phyloP scores from a whole-genome alignment of 2,113 vertebrate species.

The Eptesicus fuscus region DNA sequence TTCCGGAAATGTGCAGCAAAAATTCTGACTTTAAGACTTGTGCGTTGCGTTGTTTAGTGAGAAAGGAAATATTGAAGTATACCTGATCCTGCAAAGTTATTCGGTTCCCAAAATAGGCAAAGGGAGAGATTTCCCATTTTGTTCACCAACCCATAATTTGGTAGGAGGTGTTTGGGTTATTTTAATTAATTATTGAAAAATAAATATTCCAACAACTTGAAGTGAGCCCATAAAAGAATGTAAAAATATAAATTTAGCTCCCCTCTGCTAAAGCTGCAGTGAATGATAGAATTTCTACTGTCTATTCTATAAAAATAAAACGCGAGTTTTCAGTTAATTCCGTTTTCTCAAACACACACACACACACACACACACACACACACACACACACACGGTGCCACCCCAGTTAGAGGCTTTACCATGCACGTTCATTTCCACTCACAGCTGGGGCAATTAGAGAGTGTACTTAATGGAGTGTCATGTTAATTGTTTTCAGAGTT shows the following conservation, averaged over 20 bases:
- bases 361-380: not conserved
- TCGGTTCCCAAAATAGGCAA: slow-evolving; percentile 51
- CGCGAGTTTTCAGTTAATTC: slow-evolving; percentile 69
- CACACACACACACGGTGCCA: not conserved
- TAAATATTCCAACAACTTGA: slow-evolving; percentile 67
- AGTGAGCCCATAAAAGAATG: slow-evolving; percentile 51
- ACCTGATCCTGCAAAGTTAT: slow-evolving; percentile 53
- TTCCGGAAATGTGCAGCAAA: not conserved
- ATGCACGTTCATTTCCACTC: slow-evolving; percentile 81
- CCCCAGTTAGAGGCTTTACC: slow-evolving; percentile 71
- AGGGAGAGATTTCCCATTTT: slow-evolving; percentile 44
- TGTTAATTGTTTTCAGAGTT: slow-evolving; percentile 90
- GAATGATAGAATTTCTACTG: slow-evolving; percentile 41
- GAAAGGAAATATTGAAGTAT: slow-evolving; percentile 30
- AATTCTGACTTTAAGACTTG: not conserved
- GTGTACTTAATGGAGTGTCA: slow-evolving; percentile 90
- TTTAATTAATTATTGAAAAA: slow-evolving; percentile 67
- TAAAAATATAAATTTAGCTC: not conserved
- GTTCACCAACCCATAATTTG: slow-evolving; percentile 57
- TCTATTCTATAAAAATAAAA: slow-evolving; percentile 70
- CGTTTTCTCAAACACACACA: slow-evolving; percentile 65
- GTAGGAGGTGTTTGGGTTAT: slow-evolving; percentile 43
- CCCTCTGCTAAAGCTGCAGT: slow-evolving; percentile 48
- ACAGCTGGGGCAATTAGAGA: slow-evolving; percentile 88
- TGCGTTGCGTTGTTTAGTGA: not conserved